Base-by-base conservation (phyloP, 2,888 invertebrate genomes). In the Vandiemenella viatica region DNA sequence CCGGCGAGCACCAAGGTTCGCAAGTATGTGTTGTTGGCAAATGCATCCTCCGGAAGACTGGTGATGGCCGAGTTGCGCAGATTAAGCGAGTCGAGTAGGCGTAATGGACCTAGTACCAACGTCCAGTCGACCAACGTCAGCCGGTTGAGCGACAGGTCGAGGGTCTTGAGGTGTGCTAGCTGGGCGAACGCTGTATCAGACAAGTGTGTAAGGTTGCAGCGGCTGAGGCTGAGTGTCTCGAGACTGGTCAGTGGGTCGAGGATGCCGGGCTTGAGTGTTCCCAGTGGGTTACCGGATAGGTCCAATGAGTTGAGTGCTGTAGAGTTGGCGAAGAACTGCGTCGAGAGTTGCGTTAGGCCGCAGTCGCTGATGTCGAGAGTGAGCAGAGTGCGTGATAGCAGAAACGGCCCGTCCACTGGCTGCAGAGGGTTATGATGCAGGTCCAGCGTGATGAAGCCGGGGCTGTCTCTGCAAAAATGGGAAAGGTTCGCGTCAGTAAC, bases 341-440 rank as follows among this genome's bases (percentile, higher is more conserved):
- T 62, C 59, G 77, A 77, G 57, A 82, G 69, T 40, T 61, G 62
- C 16, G 70, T 68, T 22, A 83, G 66, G 45, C 74, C 74, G 63
- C 80, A 81, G 49, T 71, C 72, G 62, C 76, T 80, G 57, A 82
- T 70, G 61, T 82, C 81, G 51, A 83, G 68, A 59, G 77, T 80
- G 55, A 79, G 74, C 44, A 83, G 67, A 1, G 81, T 78, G 50
- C 73, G 70, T 32, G 79, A 79, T 48, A 75, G 69, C 20, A 83
- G 63, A 59, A 83, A 80, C 3, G 76, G 72, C 4, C 78, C 80
- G n/a, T 75, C 73, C 3, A 79, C 73, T 46, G 67, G 63, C 49
- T 69, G 68, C 53, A 81, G 63, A 1, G 78, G 79, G 61, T 83
- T 83, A 58, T 77, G 75, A 62, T 81, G 79, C 5, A 83, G 69